phyloP scores from a whole-genome alignment of 2,797 vertebrate genomes.

The Chloroceryle amazona region DNA sequence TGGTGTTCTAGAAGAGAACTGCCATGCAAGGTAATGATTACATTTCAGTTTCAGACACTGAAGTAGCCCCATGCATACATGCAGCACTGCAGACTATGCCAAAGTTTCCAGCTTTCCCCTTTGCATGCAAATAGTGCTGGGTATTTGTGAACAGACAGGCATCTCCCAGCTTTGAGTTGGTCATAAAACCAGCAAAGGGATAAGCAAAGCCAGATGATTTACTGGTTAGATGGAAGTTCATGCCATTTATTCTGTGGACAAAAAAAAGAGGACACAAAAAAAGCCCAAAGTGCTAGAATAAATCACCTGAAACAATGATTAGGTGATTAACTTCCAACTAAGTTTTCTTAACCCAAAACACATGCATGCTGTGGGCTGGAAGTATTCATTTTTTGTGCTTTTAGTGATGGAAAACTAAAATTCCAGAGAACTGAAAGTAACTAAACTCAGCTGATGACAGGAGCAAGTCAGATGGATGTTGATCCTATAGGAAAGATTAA shows the following conservation, averaged over 20 bases:
- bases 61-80: neutral
- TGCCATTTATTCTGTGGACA: neutral
- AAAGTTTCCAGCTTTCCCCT: neutral
- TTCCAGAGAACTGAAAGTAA: neutral
- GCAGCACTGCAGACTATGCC: neutral
- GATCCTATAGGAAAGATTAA: neutral
- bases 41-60: neutral
- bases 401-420: neutral
- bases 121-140: neutral
- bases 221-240: neutral
- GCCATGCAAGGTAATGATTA: neutral
- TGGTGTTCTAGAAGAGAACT: neutral
- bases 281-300: neutral
- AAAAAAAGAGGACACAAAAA: neutral
- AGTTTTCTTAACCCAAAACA: neutral
- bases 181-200: neutral
- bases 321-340: neutral
- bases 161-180: neutral
- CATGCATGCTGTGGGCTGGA: accelerated
- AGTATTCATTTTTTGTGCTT: neutral
- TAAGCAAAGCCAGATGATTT: neutral
- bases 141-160: neutral
- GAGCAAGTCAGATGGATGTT: neutral
- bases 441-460: neutral
- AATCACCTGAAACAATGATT: neutral